Percentiles rank a stretch among this genome's conserved stretches.
Evolutionary conservation across 2,113 vertebrate genomes (phyloP).

Genomic region (Callospermophilus lateralis): DNA sequence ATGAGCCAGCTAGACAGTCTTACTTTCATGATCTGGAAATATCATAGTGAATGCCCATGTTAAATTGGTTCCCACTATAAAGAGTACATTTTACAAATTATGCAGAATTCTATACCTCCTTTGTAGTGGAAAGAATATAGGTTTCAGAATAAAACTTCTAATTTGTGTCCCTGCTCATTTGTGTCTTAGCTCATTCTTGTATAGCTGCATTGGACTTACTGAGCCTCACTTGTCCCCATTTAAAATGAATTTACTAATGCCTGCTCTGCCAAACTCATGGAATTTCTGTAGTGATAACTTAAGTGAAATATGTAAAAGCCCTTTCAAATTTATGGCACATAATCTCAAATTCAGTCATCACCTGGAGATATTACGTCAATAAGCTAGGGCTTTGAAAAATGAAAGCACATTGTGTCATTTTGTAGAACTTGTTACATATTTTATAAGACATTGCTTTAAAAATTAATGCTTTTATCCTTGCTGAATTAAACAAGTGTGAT

Average conservation of each 20-base stretch:
- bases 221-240: not conserved
- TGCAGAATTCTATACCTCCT: not conserved
- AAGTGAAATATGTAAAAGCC: not conserved
- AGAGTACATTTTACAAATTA: not conserved
- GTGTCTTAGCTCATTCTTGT: not conserved
- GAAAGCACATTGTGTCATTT: slow-evolving; percentile 45
- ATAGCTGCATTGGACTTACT: not conserved
- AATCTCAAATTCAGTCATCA: slow-evolving; percentile 57
- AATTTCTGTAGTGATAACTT: not conserved
- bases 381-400: slow-evolving; percentile 37
- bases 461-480: slow-evolving; percentile 63
- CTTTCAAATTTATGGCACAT: not conserved
- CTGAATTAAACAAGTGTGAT: slow-evolving; percentile 46
- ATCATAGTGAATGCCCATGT: not conserved
- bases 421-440: slow-evolving; percentile 56
- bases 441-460: slow-evolving; percentile 66
- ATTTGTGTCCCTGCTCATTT: not conserved
- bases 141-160: slow-evolving; percentile 11
- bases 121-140: not conserved
- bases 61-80: not conserved
- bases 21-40: not conserved
- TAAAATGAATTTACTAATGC: not conserved
- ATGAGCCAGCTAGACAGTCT: not conserved
- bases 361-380: not conserved
- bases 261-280: not conserved